Conservation (phyloP, 2,797 vertebrate species). For the Acanthis flammea region DNA sequence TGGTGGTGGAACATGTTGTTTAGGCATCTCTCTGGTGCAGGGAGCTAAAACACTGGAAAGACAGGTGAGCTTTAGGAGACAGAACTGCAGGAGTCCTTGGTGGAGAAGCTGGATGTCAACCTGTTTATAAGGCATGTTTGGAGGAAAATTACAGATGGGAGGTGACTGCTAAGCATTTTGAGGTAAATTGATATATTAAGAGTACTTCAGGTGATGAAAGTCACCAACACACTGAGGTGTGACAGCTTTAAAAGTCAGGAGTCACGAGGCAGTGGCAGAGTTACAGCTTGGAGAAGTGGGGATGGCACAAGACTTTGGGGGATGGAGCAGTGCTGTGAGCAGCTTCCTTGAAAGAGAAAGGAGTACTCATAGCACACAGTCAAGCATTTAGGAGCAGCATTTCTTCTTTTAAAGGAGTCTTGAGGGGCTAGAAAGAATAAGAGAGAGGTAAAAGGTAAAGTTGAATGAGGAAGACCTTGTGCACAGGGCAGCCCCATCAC, state of each 20-base stretch:
- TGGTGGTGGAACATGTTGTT: not conserved
- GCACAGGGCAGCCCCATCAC: not conserved
- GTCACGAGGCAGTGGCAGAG: not conserved
- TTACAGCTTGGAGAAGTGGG: not conserved
- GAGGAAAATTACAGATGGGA: not conserved
- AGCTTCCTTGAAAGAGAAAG: not conserved
- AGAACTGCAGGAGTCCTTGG: not conserved
- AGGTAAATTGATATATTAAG: not conserved
- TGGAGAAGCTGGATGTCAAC: not conserved
- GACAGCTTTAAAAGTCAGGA: not conserved
- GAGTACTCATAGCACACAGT: not conserved
- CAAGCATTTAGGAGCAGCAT: not conserved
- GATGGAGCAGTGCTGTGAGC: not conserved
- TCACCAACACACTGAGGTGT: not conserved
- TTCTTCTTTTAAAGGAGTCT: not conserved
- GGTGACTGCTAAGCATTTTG: not conserved
- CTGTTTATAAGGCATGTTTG: not conserved
- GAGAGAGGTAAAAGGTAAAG: not conserved
- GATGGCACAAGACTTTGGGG: not conserved
- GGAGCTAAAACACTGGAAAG: not conserved
- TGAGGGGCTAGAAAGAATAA: not conserved
- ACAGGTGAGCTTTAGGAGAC: not conserved
- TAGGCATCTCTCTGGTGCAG: not conserved
- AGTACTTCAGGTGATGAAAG: not conserved
- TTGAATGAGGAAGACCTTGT: not conserved